Base-by-base conservation (phyloP, 2,113 vertebrate species). In the Sarotherodon lohbergeri region DNA sequence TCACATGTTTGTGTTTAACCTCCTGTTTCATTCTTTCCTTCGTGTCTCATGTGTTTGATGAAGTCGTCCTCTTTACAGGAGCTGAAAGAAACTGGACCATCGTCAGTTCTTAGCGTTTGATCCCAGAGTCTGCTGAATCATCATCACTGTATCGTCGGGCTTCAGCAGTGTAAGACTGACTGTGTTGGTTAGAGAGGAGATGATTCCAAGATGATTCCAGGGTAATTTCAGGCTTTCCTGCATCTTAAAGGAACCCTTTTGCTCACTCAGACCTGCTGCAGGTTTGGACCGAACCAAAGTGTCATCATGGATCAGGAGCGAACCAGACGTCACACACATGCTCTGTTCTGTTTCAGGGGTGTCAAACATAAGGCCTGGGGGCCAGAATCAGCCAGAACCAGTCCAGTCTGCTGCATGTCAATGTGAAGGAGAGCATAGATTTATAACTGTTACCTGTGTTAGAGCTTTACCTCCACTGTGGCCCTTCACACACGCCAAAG, bases 251-350 rank as follows among this genome's bases (percentile, higher is more conserved):
- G 32, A 39, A 39, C 61, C 34, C 61, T 66, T 6, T 66, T 0
- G 4, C 17, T 39, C 19, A n/a, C 61, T 3, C 34, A 41, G 63
- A 39, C 11, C 34, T 22, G 19, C 61, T 39, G 17, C 34, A 68
- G 34, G 34, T 66, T 66, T 39, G 32, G 59, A 0, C 59, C 2
- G 9, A 63, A 63, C 59, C 59, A 66, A 5, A 66, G 17, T 0
- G 19, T 39, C 61, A 39, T 39, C 61, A 39, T 68, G 61, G 39
- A 71, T 9, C 39, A 71, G 66, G 36, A 71, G 0, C 0, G 6
- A 41, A 12, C 6, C 34, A 43, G 7, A 73, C 5, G 12, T 24
- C 66, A 71, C 12, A 66, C 61, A 41, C 39, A 1, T 13, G 34
- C 34, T 43, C 13, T 41, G 36, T n/a, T 9, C n/a, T 43, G 22